Base-by-base conservation (phyloP, 2,888 invertebrate species). In the Melikaiella ostensackeni region DNA sequence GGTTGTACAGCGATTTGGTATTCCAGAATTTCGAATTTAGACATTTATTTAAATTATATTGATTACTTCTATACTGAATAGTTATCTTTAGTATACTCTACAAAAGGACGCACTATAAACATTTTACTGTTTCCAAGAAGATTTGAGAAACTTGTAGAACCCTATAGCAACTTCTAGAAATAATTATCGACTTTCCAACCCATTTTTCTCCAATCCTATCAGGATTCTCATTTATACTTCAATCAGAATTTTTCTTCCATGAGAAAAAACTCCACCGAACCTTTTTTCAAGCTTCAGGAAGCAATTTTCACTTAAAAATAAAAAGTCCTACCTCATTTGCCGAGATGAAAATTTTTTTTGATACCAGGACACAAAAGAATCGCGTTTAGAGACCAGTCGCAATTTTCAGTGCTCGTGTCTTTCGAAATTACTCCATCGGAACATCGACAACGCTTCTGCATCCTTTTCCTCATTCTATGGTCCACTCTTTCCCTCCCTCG, bases 331-430 rank as follows among this genome's bases (percentile, higher is more conserved):
- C 50, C 70, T 70, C 70, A 70, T 70, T 70, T 70, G 70, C 50
- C 11, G 50, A 50, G 50, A 70, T 50, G 70, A 70, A 19, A 46
- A 19, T 30, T 30, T 70, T 70, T 33, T 24, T 46, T 42, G 9
- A 46, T 70, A 11, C 62, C 46, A 74, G 21, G 24, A 75, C 74
- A 77, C 70, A 82, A 80, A 80, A 79, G 78, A 79, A 78, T 75
- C 79, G 70, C 77, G 80, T 82, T 82, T 80, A 79, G 66, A 61
- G 57, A 35, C 70, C 74, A 74, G 33, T 55, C 74, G 77, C 78
- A 80, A 80, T 82, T 79, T 82, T 76, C 77, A 81, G 55, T 59
- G 74, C 74, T 62, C 80, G 75, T 81, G 80, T 80, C 79, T 80
- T 78, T 75, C 57, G 76, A 38, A 64, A 80, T 80, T 80, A 78